Evolutionary conservation across 2,113 vertebrate genomes (phyloP), one percentile per base, ranked within the genome.

Genomic region (Marmota monax): DNA sequence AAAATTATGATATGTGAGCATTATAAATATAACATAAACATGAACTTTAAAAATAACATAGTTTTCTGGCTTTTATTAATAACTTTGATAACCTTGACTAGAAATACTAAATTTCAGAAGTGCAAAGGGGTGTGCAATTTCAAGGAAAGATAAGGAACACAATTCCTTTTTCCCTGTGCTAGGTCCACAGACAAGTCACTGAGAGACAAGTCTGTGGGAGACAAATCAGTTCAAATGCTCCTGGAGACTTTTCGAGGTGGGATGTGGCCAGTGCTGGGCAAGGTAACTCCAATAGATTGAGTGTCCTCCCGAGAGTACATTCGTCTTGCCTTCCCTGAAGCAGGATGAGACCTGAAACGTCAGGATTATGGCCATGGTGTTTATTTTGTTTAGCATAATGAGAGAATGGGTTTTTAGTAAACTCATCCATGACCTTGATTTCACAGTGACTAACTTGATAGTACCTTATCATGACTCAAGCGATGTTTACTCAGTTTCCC

Each of bases 371-470:
- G 53, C 77, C 48, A 45, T 58, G 22, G 91, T 96, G 20, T 94
- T 13, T 79, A 80, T 84, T 86, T 87, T 87, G 65, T 37, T 32
- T 63, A 83, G 63, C 4, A 56, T 22, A 84, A 77, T 61, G 20
- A 87, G 9, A 79, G 14, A 80, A 65, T 20, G 4, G 65, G 27
- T 77, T 95, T 93, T 96, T 45, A 90, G 53, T 77, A 94, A 92
- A 76, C 17, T 90, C 80, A 73, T 80, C 18, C 48, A 82, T 92
- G 96, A 84, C 7, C 4, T 67, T 96, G 58, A 92, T 83, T 70
- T 85, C 17, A 93, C 76, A 72, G 25, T 34, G 80, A 90, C 74
- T 92, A 86, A 20, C 18, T 65, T 85, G 65, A 89, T 80, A 80
- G 9, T 70, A 58, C 17, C 77, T 65, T 53, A 53, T 17, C 51